phyloP scores from a whole-genome alignment of 2,888 invertebrate species.

The Ceramica pisi region DNA sequence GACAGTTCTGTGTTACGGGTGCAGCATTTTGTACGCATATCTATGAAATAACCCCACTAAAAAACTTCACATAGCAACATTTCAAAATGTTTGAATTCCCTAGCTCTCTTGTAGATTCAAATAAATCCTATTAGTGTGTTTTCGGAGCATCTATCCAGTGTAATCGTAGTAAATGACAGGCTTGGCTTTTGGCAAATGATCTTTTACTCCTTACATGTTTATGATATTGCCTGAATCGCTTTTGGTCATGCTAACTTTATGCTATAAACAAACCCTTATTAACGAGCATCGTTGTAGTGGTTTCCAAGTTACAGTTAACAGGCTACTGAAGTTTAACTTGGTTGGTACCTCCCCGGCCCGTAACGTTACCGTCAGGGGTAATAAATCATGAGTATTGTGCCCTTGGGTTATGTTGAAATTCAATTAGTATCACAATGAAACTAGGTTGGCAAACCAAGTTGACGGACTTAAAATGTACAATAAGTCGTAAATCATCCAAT shows the following conservation, averaged over 20 bases:
- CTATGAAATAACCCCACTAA: too few relatives aligned
- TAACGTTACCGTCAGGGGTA: conserved; percentile 3
- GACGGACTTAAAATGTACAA: neutral
- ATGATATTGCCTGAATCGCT: neutral
- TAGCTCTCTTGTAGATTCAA: neutral
- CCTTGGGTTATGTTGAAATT: conserved; percentile 21
- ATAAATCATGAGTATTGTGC: conserved; percentile 34
- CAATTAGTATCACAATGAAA: conserved; percentile 1
- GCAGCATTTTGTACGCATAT: neutral
- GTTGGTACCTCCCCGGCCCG: conserved; percentile 2
- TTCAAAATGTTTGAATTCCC: neutral
- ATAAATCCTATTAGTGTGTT: neutral
- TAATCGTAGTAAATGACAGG: neutral
- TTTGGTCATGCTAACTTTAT: neutral
- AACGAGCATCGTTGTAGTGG: neutral
- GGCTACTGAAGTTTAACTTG: conserved; percentile 23
- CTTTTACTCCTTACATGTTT: neutral
- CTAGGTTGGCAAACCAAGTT: neutral
- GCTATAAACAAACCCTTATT: neutral
- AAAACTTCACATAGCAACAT: neutral
- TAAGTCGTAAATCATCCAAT: too few relatives aligned
- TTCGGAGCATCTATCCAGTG: neutral
- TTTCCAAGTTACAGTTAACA: conserved; percentile 20
- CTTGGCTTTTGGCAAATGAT: neutral
- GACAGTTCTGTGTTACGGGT: neutral